Percentiles rank a stretch among this genome's conserved stretches.
phyloP scores from a whole-genome alignment of 53 echinoderm and acorn worm genomes.

The Henricia sp. region DNA sequence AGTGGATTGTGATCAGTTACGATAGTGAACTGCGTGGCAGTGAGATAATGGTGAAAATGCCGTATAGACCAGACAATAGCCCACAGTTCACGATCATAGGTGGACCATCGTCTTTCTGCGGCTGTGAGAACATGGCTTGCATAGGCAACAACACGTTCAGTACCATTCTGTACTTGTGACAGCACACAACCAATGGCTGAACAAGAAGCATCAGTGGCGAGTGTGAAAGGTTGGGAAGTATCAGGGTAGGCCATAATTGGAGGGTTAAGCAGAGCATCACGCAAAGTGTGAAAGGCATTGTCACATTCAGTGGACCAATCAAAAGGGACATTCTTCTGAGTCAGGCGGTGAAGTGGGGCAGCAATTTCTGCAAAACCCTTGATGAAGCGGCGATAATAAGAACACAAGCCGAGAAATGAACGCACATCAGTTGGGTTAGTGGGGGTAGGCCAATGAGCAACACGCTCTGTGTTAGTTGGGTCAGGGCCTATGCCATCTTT shows the following conservation, averaged over 20 bases:
- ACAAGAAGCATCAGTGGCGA: constrained; percentile 44
- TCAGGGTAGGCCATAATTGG: constrained; percentile 72
- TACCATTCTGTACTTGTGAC: constrained; percentile 19
- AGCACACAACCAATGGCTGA: constrained; percentile 35
- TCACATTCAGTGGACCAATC: constrained; percentile 72
- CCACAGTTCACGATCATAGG: constrained; percentile 57
- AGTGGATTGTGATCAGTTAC: constrained; percentile 81
- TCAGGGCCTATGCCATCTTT: constrained; percentile 62
- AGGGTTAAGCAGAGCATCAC: constrained; percentile 37
- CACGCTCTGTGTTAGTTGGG: constrained; percentile 55
- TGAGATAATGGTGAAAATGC: constrained; percentile 64
- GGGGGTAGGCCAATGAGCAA: constrained; percentile 53
- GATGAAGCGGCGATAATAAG: constrained; percentile 71
- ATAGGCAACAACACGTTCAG: constrained; percentile 41
- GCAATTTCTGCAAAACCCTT: constrained; percentile 59
- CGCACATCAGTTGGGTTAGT: constrained; percentile 42
- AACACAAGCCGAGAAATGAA: constrained; percentile 65
- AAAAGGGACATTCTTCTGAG: constrained; percentile 55
- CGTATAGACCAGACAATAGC: constrained; percentile 62
- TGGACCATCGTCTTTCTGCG: constrained; percentile 31
- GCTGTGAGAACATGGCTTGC: constrained; percentile 31
- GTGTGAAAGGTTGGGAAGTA: constrained; percentile 32
- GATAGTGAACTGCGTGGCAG: constrained; percentile 43
- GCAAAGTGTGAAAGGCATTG: constrained; percentile 60
- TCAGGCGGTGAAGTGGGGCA: constrained; percentile 54